Percentiles rank a stretch among this genome's conserved stretches.
Evolutionary conservation across 2,888 invertebrate species (phyloP).

Genomic region (Torymus texanus): DNA sequence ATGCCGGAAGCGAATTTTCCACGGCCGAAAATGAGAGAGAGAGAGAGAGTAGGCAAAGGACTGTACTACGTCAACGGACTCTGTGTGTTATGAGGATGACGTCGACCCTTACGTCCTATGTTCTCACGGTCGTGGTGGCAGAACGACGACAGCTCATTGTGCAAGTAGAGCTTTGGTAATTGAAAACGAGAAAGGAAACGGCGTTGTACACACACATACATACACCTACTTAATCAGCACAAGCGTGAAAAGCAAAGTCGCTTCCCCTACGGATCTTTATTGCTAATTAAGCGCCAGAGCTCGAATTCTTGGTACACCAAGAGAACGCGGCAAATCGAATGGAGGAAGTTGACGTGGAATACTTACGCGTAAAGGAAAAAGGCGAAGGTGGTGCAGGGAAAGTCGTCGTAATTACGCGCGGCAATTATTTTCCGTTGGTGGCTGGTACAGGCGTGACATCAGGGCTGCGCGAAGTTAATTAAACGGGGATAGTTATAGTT

Average conservation of each 20-base stretch:
- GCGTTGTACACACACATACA: too few species aligned
- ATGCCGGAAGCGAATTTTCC: slow-evolving; percentile 36
- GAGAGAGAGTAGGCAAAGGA: slow-evolving; percentile 1
- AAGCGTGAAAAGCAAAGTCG: not conserved
- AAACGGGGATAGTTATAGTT: slow-evolving; percentile 63
- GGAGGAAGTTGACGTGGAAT: slow-evolving; percentile 8
- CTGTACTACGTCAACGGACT: not conserved
- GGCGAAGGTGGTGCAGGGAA: slow-evolving; percentile 53
- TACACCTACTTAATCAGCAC: slow-evolving; percentile 30
- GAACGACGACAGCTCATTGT: slow-evolving; percentile 3
- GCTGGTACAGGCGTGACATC: slow-evolving; percentile 58
- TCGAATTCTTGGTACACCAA: not conserved
- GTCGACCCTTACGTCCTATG: slow-evolving; percentile 41
- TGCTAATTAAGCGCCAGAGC: slow-evolving; percentile 38
- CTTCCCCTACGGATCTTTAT: slow-evolving; percentile 12
- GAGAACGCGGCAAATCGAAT: slow-evolving; percentile 14
- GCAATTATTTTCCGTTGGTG: slow-evolving; percentile 66
- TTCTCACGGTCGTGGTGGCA: slow-evolving; percentile 23
- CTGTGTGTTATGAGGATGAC: slow-evolving; percentile 38
- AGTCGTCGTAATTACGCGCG: slow-evolving; percentile 65
- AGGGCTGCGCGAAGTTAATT: slow-evolving; percentile 68
- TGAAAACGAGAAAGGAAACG: slow-evolving; percentile 25
- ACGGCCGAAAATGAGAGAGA: slow-evolving; percentile 35
- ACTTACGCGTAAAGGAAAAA: not conserved
- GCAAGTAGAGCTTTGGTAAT: slow-evolving; percentile 40